Evolutionary conservation across 2,797 vertebrate species (phyloP), one percentile per base, ranked within the genome.

Genomic region (Bovichtus diacanthus): DNA sequence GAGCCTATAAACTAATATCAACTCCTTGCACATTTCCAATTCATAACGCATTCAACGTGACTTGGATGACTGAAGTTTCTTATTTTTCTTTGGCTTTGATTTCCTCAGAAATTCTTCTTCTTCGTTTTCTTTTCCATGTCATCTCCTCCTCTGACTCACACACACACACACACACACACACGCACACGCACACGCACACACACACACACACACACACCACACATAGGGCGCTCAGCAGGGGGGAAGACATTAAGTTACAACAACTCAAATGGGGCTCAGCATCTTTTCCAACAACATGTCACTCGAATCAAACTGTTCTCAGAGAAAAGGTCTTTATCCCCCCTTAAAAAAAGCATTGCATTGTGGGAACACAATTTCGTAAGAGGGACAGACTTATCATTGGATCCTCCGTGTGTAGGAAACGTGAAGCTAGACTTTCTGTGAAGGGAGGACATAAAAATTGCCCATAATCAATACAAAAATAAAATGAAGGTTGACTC

Each of bases 251-350:
- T 74, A 82, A 59, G 41, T 81, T 76, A 75, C 68, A 70, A 72
- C 70, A 74, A 84, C 81, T 84, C 63, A 76, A 85, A 84, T 74
- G 78, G 34, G 46, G 56, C 58, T 82, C 46, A 75, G 55, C 55
- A 65, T 78, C 63, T 85, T 71, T 78, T 78, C 64, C 66, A 75
- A 68, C 53, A 80, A 75, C 44, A 59, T 77, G 74, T 70, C 65
- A 81, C 56, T 65, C 3, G 18, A 78, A 84, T 70, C 85, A 70
- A 88, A 71, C 65, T 50, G 21, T 21, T 85, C 56, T 44, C 59
- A 62, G 51, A 74, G 23, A 46, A 19, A 62, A 34, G 29, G 60
- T 63, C 49, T 65, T 59, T 67, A 69, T 47, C n/a, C 31, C 4
- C 67, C 12, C 41, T 21, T 21, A 3, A n/a, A n/a, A 29, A 39